Evolutionary conservation across 2,888 invertebrate species (phyloP).

Genomic region (Eupithecia subfuscata): DNA sequence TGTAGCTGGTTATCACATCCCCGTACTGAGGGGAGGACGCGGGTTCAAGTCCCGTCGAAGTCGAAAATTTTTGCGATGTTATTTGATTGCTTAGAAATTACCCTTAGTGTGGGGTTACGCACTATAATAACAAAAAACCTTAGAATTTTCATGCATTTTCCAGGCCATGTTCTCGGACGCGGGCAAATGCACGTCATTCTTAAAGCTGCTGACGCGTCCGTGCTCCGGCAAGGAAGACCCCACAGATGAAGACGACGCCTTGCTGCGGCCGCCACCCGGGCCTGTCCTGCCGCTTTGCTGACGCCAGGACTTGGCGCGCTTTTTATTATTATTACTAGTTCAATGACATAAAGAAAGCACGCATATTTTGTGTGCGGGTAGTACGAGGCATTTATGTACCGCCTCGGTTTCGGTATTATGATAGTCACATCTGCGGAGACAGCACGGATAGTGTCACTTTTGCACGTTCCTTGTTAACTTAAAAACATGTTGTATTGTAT

Average conservation of each 20-base stretch:
- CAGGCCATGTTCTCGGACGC: constrained; percentile 74
- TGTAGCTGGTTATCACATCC: too few relatives aligned
- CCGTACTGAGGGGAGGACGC: too few relatives aligned
- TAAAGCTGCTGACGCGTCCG: constrained; percentile 56
- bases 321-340: constrained; percentile 20
- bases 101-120: too few relatives aligned
- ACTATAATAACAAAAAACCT: too few relatives aligned
- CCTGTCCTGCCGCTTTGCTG: constrained; percentile 50
- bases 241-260: constrained; percentile 55
- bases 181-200: constrained; percentile 59
- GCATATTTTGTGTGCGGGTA: constrained; percentile 17
- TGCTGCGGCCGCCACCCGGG: constrained; percentile 57
- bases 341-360: constrained; percentile 18
- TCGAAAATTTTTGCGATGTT: too few relatives aligned
- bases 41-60: too few relatives aligned
- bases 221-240: constrained; percentile 57
- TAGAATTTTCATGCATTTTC: constrained; percentile 5
- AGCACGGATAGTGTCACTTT: background rate
- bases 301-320: constrained; percentile 34
- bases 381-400: constrained; percentile 19
- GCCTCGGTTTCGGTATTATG: constrained; percentile 24
- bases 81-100: too few relatives aligned
- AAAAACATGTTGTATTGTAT: background rate
- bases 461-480: background rate
- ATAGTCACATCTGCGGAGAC: background rate